A percentile compares a stretch with the other conserved stretches of the same genome.
Evolutionary conservation across 2,888 invertebrate genomes (phyloP).

Genomic region (Cordilura impudica): DNA sequence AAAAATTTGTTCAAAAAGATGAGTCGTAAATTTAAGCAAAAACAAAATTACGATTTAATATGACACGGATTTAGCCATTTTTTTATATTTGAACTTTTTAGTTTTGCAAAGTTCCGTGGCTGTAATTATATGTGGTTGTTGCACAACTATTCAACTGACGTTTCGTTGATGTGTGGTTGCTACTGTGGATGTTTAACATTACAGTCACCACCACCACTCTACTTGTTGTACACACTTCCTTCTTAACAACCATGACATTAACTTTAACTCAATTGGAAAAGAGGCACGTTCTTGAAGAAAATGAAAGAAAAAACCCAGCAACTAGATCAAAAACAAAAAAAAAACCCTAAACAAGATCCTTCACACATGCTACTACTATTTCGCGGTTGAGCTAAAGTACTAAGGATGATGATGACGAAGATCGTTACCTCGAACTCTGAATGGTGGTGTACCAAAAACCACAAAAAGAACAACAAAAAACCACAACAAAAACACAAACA

Average conservation of each 20-base stretch:
- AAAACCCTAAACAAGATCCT: slow-evolving; percentile 55
- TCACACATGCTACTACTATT: slow-evolving; percentile 54
- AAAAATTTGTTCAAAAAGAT: too few relatives aligned
- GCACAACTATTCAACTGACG: slow-evolving; percentile 45
- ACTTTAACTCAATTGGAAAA: slow-evolving; percentile 60
- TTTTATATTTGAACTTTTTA: too few relatives aligned
- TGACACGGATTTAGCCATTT: too few relatives aligned
- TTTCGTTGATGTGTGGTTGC: slow-evolving; percentile 51
- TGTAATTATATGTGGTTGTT: slow-evolving; percentile 28
- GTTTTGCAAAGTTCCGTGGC: slow-evolving; percentile 34
- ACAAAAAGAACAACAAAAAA: slow-evolving; percentile 18
- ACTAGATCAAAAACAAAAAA: slow-evolving; percentile 12
- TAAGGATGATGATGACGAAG: slow-evolving; percentile 38
- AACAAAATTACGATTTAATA: too few relatives aligned
- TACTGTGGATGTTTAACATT: slow-evolving; percentile 40
- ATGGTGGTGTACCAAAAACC: slow-evolving; percentile 40
- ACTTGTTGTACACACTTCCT: slow-evolving; percentile 10
- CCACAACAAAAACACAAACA: not conserved
- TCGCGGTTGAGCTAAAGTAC: slow-evolving; percentile 22
- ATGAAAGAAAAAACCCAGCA: slow-evolving; percentile 12
- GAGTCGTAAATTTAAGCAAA: too few relatives aligned
- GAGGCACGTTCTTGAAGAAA: slow-evolving; percentile 57
- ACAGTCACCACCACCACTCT: slow-evolving; percentile 5
- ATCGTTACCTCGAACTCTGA: slow-evolving; percentile 44
- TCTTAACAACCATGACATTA: slow-evolving; percentile 59